phyloP scores from a whole-genome alignment of 1,140 invertebrate species.

The Drosophila bocqueti region DNA sequence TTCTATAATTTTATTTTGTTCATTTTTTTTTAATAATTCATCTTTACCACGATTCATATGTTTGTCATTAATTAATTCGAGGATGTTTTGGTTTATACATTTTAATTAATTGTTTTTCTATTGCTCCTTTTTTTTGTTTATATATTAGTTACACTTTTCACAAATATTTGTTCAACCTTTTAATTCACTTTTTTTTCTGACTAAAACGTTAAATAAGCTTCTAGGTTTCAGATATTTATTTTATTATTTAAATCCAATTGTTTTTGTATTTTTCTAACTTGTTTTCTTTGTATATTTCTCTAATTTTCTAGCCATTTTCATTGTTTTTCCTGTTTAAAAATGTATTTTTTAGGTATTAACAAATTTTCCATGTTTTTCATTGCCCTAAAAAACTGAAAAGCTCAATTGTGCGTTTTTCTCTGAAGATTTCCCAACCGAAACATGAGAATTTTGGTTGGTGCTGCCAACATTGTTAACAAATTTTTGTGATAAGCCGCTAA shows the following conservation, averaged over 20 bases:
- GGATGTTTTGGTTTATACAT: too few species aligned
- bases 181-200: background rate
- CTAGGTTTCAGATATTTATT: background rate
- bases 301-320: background rate
- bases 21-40: too few species aligned
- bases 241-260: too few species aligned
- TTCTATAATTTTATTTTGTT: too few species aligned
- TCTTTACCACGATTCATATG: too few species aligned
- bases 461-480: slow-evolving; percentile 59
- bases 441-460: slow-evolving; percentile 29
- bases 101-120: too few species aligned
- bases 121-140: too few species aligned
- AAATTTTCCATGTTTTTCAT: background rate
- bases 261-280: background rate
- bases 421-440: slow-evolving; percentile 47
- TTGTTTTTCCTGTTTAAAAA: background rate
- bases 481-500: slow-evolving; percentile 67
- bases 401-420: slow-evolving; percentile 12
- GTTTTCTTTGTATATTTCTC: background rate
- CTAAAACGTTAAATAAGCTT: background rate
- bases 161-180: background rate
- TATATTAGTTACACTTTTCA: too few species aligned
- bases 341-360: slow-evolving; percentile 1
- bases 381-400: slow-evolving; percentile 12
- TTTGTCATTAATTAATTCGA: too few species aligned